Evolutionary conservation across 2,797 vertebrate species (phyloP).

Genomic region (Luscinia megarhynchos): DNA sequence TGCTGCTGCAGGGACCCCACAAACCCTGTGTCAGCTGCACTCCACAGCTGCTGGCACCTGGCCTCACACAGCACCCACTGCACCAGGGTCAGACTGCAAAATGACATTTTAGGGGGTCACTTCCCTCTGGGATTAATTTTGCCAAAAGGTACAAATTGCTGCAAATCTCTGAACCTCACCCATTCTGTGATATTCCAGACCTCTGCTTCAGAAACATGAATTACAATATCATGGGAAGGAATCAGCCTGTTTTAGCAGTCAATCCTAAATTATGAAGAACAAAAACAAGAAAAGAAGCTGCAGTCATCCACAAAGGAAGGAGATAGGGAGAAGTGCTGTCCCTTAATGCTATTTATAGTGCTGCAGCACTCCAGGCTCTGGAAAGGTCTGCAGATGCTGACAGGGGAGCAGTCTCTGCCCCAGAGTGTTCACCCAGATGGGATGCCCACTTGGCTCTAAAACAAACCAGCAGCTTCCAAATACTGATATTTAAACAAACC

Average conservation of each 20-base stretch:
- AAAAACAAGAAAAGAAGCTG: background rate
- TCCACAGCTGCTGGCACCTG: background rate
- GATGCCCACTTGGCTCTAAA: background rate
- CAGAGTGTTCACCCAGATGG: background rate
- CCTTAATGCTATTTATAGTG: background rate
- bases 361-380: background rate
- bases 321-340: background rate
- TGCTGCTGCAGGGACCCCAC: background rate
- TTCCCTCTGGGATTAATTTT: too few species aligned
- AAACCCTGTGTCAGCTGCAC: rapidly evolving
- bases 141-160: background rate
- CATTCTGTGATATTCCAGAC: background rate
- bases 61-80: background rate
- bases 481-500: background rate
- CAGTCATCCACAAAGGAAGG: constrained; percentile 6
- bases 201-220: background rate
- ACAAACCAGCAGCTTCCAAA: constrained; percentile 25
- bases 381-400: background rate
- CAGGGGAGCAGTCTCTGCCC: background rate
- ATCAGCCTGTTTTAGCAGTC: background rate
- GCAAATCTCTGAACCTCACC: background rate
- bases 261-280: background rate
- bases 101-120: background rate
- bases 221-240: rapidly evolving
- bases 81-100: background rate